A percentile compares a stretch with the other conserved stretches of the same genome.
Evolutionary conservation across 2,113 vertebrate species (phyloP).

Genomic region (Dicaeum eximium): DNA sequence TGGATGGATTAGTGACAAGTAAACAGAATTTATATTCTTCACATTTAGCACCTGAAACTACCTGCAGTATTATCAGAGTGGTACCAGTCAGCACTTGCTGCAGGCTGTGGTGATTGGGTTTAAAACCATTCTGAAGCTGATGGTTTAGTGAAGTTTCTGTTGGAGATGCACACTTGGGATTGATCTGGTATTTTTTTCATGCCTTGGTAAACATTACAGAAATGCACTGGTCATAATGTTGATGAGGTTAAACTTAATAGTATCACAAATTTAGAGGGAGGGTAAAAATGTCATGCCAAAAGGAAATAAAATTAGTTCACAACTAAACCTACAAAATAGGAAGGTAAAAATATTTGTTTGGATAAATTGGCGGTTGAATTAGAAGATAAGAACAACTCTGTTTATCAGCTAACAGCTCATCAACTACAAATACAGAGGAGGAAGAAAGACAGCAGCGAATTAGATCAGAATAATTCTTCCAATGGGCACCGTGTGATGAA

Average conservation of each 20-base stretch:
- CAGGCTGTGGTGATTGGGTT: not conserved
- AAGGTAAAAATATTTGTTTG: not conserved
- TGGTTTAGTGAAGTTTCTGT: not conserved
- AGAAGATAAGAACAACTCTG: not conserved
- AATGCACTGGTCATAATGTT: not conserved
- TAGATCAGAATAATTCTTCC: not conserved
- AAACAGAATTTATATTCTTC: not conserved
- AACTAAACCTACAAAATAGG: not conserved
- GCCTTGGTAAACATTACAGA: not conserved
- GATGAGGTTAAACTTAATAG: not conserved
- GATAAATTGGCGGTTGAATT: not conserved
- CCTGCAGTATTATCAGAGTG: not conserved
- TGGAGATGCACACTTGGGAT: not conserved
- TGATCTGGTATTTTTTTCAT: not conserved
- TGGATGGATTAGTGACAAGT: not conserved
- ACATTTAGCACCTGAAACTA: not conserved
- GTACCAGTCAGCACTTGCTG: not conserved
- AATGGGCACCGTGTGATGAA: not conserved
- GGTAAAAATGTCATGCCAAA: not conserved
- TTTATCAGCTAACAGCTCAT: not conserved
- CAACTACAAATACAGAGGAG: not conserved
- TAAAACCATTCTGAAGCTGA: not conserved
- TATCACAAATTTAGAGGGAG: not conserved
- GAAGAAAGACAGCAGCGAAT: not conserved
- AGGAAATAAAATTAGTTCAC: not conserved